Base-by-base conservation (phyloP, 1,140 invertebrate genomes). In the Aphidius gifuensis region DNA sequence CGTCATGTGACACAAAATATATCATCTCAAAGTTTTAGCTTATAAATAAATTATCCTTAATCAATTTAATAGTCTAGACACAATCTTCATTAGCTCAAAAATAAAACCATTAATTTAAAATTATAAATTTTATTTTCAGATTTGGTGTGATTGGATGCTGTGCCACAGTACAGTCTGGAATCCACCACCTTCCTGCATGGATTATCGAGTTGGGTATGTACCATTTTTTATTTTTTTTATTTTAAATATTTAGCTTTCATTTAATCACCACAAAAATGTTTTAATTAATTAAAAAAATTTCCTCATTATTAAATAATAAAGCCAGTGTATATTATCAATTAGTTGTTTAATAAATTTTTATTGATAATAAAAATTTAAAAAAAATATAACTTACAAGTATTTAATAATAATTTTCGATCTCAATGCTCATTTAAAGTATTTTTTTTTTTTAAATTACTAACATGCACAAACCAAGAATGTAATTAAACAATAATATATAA, bases 121-220 rank as follows among this genome's bases (percentile, higher is more conserved):
- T 1, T 8, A 44, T 7, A 44, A 44, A 11, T 44, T 11, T 11
- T 3, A 8, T 44, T 11, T 11, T 7, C 70, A 89, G 87, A 86
- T 92, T 63, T 95, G 92, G 92, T 92, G 90, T 73, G 92, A 96
- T 76, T 95, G 92, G 93, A 90, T 95, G 87, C 83, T 92, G 49
- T 92, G 90, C 74, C 91, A 94, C 74, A 88, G 87, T 68, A 82
- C 84, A 32, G 83, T 93, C 45, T 95, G 92, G 92, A 92, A 93
- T 81, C 92, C 92, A 40, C 91, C 91, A 42, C 92, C 92, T 46
- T 86, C 87, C 21, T 89, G 89, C 61, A 83, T 86, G 54, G 91
- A 92, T 77, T 92, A 90, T 72, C 86, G 86, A 79, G 84, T 91
- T 54, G 90, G 90, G 91, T 93, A 75, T 87, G 87, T 85, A 16